Percentiles rank a stretch among this genome's conserved stretches.
Conservation (phyloP, 1,140 invertebrate genomes). For the Atta texana region DNA sequence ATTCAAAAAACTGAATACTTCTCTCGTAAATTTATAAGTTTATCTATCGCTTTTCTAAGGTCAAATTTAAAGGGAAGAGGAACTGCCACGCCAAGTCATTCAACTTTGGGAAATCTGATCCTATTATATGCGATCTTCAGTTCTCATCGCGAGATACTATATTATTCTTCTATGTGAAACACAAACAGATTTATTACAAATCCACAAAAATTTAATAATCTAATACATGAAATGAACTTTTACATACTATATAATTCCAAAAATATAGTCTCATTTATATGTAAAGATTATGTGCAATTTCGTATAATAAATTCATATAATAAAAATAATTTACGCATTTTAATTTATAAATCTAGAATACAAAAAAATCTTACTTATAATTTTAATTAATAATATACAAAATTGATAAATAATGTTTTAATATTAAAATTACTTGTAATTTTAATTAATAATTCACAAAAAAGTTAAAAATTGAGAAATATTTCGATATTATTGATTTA, state of each 20-base stretch:
- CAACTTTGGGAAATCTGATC: slow-evolving; percentile 46
- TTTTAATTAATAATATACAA: not conserved
- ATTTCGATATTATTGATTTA: not conserved
- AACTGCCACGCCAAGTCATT: not conserved
- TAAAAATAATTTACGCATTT: not conserved
- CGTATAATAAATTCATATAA: not conserved
- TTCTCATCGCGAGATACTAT: not conserved
- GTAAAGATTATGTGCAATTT: not conserved
- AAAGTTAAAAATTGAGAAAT: not conserved
- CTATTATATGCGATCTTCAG: not conserved
- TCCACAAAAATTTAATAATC: not conserved
- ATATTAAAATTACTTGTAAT: not conserved
- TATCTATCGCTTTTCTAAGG: not conserved
- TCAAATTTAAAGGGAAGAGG: slow-evolving; percentile 22
- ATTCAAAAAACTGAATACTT: slow-evolving; percentile 25
- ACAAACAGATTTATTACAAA: not conserved
- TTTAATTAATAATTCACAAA: not conserved
- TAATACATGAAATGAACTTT: not conserved
- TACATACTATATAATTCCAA: not conserved
- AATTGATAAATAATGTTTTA: not conserved
- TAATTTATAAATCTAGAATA: not conserved
- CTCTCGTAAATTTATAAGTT: slow-evolving; percentile 34
- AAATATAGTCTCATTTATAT: not conserved
- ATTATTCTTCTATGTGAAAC: not conserved
- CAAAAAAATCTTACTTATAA: not conserved